phyloP scores from a whole-genome alignment of 2,888 invertebrate genomes.

The Cylindroiulus punctatus region DNA sequence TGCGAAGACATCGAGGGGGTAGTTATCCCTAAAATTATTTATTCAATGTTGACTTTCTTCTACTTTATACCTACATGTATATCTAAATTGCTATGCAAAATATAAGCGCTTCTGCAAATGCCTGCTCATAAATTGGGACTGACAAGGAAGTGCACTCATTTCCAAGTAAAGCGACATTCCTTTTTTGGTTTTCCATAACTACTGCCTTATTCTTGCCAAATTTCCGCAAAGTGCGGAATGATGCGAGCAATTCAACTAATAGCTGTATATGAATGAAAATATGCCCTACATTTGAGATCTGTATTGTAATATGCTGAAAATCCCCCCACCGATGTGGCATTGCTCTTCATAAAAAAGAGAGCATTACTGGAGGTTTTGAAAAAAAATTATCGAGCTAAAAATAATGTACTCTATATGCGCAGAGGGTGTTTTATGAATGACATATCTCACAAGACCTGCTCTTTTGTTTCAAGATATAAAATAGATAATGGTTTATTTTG shows the following conservation, averaged over 20 bases:
- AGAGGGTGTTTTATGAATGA: slow-evolving; percentile 45
- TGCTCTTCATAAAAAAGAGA: not conserved
- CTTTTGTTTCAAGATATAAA: slow-evolving; percentile 22
- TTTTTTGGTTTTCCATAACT: slow-evolving; percentile 31
- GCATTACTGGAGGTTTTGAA: not conserved
- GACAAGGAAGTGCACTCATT: slow-evolving; percentile 45
- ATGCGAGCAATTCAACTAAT: slow-evolving; percentile 42
- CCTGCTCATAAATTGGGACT: not conserved
- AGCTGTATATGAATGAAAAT: slow-evolving; percentile 37
- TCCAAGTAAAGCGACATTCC: slow-evolving; percentile 39
- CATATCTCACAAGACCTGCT: slow-evolving; percentile 20
- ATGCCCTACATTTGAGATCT: slow-evolving; percentile 36
- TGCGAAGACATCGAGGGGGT: not conserved
- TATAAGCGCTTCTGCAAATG: slow-evolving; percentile 5
- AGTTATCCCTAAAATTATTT: not conserved
- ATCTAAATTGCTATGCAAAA: slow-evolving; percentile 2
- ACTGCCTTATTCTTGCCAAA: slow-evolving; percentile 30
- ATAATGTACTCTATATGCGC: not conserved
- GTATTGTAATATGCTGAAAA: slow-evolving; percentile 26
- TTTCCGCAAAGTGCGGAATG: not conserved
- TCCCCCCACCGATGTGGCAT: not conserved
- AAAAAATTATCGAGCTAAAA: slow-evolving; percentile 34
- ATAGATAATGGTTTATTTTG: slow-evolving; percentile 25
- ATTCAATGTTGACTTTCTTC: not conserved
- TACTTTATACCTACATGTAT: slow-evolving; percentile 16